Evolutionary conservation across 2,888 invertebrate genomes (phyloP).

Genomic region (Dilophus febrilis): DNA sequence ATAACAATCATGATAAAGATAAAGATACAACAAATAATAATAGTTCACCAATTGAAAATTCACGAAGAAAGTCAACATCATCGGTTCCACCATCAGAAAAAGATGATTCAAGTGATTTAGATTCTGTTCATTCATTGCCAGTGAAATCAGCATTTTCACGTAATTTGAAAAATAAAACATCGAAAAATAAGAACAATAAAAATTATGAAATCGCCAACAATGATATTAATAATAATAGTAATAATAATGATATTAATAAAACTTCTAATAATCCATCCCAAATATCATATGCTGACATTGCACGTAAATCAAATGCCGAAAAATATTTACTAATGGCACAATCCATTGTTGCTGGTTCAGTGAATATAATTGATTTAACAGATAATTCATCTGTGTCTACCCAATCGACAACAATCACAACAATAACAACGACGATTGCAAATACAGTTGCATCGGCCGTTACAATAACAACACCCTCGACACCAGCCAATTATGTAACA

Average conservation of each 20-base stretch:
- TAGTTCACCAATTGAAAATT: slow-evolving; percentile 20
- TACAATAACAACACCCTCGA: no score
- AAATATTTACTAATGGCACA: slow-evolving; percentile 7
- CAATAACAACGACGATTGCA: no score
- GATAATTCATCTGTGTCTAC: no score
- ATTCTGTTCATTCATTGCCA: slow-evolving; percentile 72
- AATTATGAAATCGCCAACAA: slow-evolving; percentile 32
- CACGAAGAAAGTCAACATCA: slow-evolving; percentile 45
- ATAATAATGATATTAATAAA: not conserved
- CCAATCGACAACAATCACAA: not conserved
- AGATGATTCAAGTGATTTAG: slow-evolving; percentile 65
- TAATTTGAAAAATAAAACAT: slow-evolving; percentile 8
- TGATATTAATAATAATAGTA: slow-evolving; percentile 19
- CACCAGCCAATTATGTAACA: no score
- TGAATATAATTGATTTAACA: no score
- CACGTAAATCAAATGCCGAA: slow-evolving; percentile 18
- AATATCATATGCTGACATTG: slow-evolving; percentile 69
- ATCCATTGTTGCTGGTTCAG: no score
- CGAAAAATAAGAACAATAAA: slow-evolving; percentile 19
- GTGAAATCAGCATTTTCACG: slow-evolving; percentile 30
- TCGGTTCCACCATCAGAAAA: slow-evolving; percentile 70
- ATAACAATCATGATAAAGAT: not conserved
- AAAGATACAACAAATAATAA: not conserved
- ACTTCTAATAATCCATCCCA: slow-evolving; percentile 16
- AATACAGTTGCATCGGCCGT: no score